Conservation (phyloP, 2,888 invertebrate genomes). For the Fragum whitleyi region DNA sequence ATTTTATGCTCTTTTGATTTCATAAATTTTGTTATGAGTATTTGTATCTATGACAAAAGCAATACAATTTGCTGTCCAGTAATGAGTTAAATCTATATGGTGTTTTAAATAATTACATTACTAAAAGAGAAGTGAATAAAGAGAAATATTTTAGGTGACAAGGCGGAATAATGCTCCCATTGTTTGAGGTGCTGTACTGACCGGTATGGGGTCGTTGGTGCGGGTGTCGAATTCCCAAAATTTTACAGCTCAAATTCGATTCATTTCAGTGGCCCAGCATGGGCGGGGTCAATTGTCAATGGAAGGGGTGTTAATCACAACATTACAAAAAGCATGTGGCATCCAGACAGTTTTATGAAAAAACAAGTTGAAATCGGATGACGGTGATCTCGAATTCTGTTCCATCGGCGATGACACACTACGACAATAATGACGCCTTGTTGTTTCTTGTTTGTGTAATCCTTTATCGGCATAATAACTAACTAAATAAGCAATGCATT, state of each 20-base stretch:
- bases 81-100: neutral
- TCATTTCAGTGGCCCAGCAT: conserved; percentile 36
- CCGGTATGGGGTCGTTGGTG: conserved; percentile 39
- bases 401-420: conserved; percentile 1
- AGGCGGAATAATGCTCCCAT: conserved; percentile 33
- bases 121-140: neutral
- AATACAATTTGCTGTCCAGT: neutral
- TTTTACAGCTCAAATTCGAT: conserved; percentile 52
- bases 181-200: conserved; percentile 36
- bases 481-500: too few relatives aligned
- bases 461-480: neutral
- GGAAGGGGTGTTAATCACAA: conserved; percentile 50
- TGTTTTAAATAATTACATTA: neutral
- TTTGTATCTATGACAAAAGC: too few relatives aligned
- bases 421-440: neutral
- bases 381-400: neutral
- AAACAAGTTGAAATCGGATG: conserved; percentile 15
- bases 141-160: conserved; percentile 23
- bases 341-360: conserved; percentile 23
- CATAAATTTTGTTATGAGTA: too few relatives aligned
- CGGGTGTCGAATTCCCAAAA: conserved; percentile 41
- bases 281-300: conserved; percentile 43
- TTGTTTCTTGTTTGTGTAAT: neutral
- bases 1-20: too few relatives aligned
- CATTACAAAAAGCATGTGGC: conserved; percentile 34